Percentiles rank a stretch among this genome's conserved stretches.
Conservation (phyloP, 2,888 invertebrate genomes). For the Busseola fusca region DNA sequence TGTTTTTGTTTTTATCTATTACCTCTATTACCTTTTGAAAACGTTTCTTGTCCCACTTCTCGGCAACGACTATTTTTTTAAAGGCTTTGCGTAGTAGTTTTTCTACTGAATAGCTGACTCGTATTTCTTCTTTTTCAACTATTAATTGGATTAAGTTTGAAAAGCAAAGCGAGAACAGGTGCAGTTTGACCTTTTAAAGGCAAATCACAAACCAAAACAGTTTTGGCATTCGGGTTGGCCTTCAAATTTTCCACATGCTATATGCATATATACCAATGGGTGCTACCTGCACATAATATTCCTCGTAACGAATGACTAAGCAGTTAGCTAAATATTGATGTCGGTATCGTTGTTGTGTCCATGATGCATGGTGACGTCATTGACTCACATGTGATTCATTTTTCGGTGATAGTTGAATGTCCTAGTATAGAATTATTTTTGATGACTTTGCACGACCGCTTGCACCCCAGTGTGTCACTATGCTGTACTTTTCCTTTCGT, state of each 20-base stretch:
- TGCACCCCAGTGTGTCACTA: conserved; percentile 18
- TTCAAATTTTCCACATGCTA: conserved; percentile 29
- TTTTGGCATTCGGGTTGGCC: background rate
- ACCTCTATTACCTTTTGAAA: too few relatives aligned
- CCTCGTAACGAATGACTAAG: conserved; percentile 56
- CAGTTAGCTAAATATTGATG: conserved; percentile 51
- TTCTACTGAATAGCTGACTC: background rate
- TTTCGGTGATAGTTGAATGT: conserved; percentile 46
- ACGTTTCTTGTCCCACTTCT: background rate
- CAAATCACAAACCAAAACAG: conserved; percentile 8
- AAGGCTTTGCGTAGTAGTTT: background rate
- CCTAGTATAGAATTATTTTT: conserved; percentile 27
- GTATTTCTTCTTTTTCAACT: background rate
- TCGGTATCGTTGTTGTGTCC: conserved; percentile 51
- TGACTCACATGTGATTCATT: conserved; percentile 49
- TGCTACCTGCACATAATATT: conserved; percentile 32
- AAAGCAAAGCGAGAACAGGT: background rate
- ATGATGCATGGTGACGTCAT: conserved; percentile 54
- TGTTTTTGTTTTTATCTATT: too few relatives aligned
- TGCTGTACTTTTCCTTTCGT: conserved; percentile 30
- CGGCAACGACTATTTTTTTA: background rate
- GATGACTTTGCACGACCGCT: conserved; percentile 6
- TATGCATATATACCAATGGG: conserved; percentile 9
- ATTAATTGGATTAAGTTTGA: background rate
- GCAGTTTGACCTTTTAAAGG: background rate